Evolutionary conservation across 1,140 invertebrate species (phyloP), one percentile per base, ranked within the genome.

Genomic region (Drosophila cardini): DNA sequence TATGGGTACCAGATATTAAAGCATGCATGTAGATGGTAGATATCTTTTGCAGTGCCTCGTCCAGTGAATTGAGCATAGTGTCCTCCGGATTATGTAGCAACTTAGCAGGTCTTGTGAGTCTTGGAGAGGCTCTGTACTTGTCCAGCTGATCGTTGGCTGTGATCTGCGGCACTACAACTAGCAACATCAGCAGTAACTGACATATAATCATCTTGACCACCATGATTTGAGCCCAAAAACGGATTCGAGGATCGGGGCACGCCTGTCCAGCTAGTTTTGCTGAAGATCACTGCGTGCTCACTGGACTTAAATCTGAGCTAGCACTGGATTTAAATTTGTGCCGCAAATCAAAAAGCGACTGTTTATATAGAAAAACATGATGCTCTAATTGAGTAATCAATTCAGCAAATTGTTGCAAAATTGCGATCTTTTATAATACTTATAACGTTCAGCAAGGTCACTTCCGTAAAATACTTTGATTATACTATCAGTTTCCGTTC

Each of bases 1-100:
- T 79, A 48, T 91, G 86, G 0, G 83, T 91, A 9, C 83, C 90
- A 0, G 86, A 72, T 5, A 91, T 74, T 9, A 91, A 32, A 0
- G 90, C 90, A 26, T 91, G 86, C 74, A 83, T 91, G 57, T 91
- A 91, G 26, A 91, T 76, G 2, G 65, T 80, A 5, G 83, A 75
- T 0, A 91, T 74, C 58, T 91, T 90, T 5, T 77, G 57, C 32
- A 91, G 34, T 3, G 80, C 80, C 2, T 2, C 53, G 15, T 91
- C 90, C 58, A 91, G 43, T 7, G 78, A 42, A 18, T 89, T 85
- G 0, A 91, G 30, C 0, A 80, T 73, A 4, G 3, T n/a, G 55
- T 91, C 90, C 40, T 78, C 13, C 0, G 72, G 34, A 53, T 76
- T 53, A 8, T 84, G 80, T 0, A 71, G 1, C 0, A 90, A 56